Percentiles rank a stretch among this genome's conserved stretches.
These are phyloP conservation scores for Oryctes rhinoceros DNA, from an alignment of 1,140 invertebrate species.

Conservation along the genomic window DNA sequence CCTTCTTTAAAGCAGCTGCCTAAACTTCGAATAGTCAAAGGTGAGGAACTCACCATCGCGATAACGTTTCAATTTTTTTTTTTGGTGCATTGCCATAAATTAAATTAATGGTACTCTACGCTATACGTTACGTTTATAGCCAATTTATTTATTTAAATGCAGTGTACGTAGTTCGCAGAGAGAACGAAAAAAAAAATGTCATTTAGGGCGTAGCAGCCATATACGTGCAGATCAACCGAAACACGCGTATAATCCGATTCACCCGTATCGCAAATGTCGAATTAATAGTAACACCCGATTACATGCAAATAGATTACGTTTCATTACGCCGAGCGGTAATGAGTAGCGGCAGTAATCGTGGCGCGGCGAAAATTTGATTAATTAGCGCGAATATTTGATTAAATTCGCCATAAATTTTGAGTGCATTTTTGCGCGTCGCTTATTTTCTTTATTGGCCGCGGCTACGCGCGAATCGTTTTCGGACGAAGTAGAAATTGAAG, in stretches of 20 bases:
- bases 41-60: no score
- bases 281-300: constrained; percentile 32
- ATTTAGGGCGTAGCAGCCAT: neutral
- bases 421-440: constrained; percentile 29
- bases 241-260: constrained; percentile 1
- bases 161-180: neutral
- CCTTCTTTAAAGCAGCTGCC: no score
- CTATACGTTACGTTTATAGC: neutral
- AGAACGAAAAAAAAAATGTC: neutral
- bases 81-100: no score
- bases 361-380: constrained; percentile 34
- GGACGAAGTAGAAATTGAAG: neutral
- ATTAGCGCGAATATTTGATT: constrained; percentile 39
- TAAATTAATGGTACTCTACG: no score
- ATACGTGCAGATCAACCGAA: constrained; percentile 2
- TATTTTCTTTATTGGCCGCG: constrained; percentile 49
- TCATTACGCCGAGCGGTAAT: constrained; percentile 33
- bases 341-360: constrained; percentile 17
- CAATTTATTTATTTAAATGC: constrained; percentile 4
- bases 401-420: constrained; percentile 39
- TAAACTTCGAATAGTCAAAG: no score
- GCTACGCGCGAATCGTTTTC: constrained; percentile 6
- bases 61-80: no score
- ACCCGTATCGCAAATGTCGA: constrained; percentile 33
- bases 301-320: constrained; percentile 40